Base-by-base conservation (phyloP, 2,797 vertebrate genomes). In the Iguana delicatissima region DNA sequence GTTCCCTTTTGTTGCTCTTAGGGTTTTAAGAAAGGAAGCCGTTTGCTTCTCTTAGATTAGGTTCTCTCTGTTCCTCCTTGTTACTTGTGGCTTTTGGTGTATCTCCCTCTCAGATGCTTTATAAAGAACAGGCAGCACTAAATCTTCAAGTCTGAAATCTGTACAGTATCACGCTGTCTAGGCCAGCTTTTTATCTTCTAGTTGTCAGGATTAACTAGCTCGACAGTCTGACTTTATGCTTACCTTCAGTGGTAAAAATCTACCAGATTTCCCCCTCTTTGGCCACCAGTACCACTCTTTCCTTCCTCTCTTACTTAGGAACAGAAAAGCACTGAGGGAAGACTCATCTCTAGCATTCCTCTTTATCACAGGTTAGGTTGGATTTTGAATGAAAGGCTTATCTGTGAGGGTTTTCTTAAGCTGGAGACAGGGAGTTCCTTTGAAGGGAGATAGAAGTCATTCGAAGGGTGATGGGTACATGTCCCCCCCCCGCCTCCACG, bases 21-120 rank as follows among this genome's bases (percentile, higher is more conserved):
- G 89, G 80, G 84, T 93, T 95, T 93, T 52, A 89, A 95, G 89
- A 91, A 90, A 90, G 91, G 87, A 89, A 85, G 46, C 26, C 0
- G 42, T 72, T 32, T 80, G n/a, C 18, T 76, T 76, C 55, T 62
- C 32, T 62, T 50, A 80, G 72, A 89, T 2, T 74, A 90, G 81
- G 91, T 52, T 69, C 42, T 86, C 82, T 92, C 95, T 96, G 94
- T 87, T 96, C 92, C 82, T 96, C 91, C 85, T 92, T 91, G 32
- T 94, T 92, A 92, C 72, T 93, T 62, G 77, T 73, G 84, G 46
- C 82, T 85, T 83, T 14, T 16, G 29, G 46, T 57, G 46, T 89
- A 13, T 93, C 12, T 0, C 76, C 79, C 90, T 92, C 86, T 84
- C 42, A n/a, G 46, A 69, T 52, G 35, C 80, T 94, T 95, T 92